Evolutionary conservation across 1,140 invertebrate species (phyloP).

Genomic region (Heliothis subflexa): DNA sequence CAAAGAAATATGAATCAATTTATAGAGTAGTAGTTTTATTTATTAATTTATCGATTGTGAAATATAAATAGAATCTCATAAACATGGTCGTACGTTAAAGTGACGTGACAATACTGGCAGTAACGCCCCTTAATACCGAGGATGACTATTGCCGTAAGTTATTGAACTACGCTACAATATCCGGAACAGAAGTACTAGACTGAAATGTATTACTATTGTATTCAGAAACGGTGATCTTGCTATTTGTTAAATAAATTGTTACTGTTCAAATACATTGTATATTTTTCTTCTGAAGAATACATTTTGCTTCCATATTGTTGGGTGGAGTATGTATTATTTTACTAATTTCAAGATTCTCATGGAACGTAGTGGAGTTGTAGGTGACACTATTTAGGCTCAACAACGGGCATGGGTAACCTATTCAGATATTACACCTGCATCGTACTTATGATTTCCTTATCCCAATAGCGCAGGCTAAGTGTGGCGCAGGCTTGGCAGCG

Average conservation of each 20-base stretch:
- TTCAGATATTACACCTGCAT: constrained; percentile 13
- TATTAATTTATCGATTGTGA: constrained; percentile 26
- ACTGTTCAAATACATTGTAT: background rate
- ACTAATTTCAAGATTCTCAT: no score
- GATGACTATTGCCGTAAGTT: constrained; percentile 11
- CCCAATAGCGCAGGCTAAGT: background rate
- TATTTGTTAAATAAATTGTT: background rate
- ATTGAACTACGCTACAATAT: constrained; percentile 1
- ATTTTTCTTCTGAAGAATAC: background rate
- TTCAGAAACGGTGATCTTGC: constrained; percentile 14
- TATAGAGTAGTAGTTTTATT: constrained; percentile 7
- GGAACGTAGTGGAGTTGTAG: background rate
- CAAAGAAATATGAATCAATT: background rate
- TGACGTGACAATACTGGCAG: constrained; percentile 15
- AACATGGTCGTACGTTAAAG: constrained; percentile 18
- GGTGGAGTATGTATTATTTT: no score
- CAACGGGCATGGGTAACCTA: background rate
- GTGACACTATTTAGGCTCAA: background rate
- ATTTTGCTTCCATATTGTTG: no score
- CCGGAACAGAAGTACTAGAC: background rate
- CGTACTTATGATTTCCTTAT: constrained; percentile 2
- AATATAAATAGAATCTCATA: constrained; percentile 33
- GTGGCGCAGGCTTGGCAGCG: constrained; percentile 11
- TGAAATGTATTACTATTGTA: constrained; percentile 24
- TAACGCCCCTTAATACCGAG: constrained; percentile 7